Evolutionary conservation across 2,113 vertebrate genomes (phyloP).

Genomic region (Gambusia holbrooki): DNA sequence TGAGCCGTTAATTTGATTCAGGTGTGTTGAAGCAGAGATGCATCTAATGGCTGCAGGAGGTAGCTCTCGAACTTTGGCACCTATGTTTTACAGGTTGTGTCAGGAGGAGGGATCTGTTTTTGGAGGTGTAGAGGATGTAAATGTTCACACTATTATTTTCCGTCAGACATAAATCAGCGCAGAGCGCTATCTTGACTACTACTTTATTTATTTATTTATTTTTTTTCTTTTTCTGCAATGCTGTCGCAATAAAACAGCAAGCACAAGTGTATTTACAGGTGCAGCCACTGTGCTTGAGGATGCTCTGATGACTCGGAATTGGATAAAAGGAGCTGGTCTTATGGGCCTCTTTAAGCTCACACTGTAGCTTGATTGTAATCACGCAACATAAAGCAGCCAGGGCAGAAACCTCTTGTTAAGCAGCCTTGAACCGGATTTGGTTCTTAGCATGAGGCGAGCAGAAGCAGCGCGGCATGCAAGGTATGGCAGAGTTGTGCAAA

Average conservation of each 20-base stretch:
- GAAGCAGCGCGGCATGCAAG: constrained; percentile 44
- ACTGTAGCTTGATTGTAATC: constrained; percentile 62
- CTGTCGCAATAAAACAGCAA: constrained; percentile 9
- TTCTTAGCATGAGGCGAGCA: constrained; percentile 44
- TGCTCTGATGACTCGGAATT: constrained; percentile 42
- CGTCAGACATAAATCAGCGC: constrained; percentile 46
- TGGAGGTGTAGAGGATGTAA: constrained; percentile 17
- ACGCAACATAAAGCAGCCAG: constrained; percentile 42
- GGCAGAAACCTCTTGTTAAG: constrained; percentile 43
- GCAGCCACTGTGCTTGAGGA: constrained; percentile 8
- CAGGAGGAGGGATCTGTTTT: constrained; percentile 29
- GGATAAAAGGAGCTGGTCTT: constrained; percentile 45
- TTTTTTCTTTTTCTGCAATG: constrained; percentile 21
- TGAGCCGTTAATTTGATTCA: no score
- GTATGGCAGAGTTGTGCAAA: constrained; percentile 27
- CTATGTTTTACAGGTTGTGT: constrained; percentile 4
- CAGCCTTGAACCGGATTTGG: constrained; percentile 52
- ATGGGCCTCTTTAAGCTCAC: constrained; percentile 31
- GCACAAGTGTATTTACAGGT: constrained; percentile 5
- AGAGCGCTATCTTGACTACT: constrained; percentile 31
- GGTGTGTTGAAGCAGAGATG: no score
- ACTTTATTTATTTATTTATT: no score
- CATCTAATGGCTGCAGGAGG: no score
- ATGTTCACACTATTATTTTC: constrained; percentile 47
- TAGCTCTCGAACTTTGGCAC: no score